These are phyloP conservation scores for Rhynchotus rufescens DNA, from an alignment of 2,797 vertebrate genomes.

Conservation along the genomic window DNA sequence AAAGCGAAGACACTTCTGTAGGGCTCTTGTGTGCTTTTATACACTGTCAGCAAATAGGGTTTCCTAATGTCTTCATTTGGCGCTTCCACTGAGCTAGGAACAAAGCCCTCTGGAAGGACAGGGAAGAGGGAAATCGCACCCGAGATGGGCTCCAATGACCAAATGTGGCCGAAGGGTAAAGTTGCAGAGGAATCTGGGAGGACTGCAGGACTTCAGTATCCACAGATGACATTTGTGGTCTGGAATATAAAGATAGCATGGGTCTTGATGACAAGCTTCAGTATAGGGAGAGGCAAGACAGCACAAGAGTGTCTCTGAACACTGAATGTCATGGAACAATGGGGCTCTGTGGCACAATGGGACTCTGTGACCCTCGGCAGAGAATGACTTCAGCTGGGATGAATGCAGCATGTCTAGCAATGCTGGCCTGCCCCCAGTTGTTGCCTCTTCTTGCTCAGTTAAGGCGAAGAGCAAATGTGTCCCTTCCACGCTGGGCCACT, in stretches of 20 bases:
- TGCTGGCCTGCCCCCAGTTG: not conserved
- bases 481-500: not conserved
- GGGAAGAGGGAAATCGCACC: not conserved
- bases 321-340: conserved; percentile 19
- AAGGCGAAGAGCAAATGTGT: not conserved
- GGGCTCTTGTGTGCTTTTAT: not conserved
- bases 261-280: not conserved
- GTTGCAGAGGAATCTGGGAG: not conserved
- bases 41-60: not conserved
- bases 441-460: not conserved
- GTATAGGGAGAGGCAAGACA: not conserved
- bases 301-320: not conserved
- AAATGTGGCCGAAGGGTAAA: fast-evolving
- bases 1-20: not conserved
- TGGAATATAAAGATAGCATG: not conserved
- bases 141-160: not conserved
- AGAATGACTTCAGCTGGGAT: conserved; percentile 1
- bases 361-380: not conserved
- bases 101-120: not conserved
- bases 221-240: not conserved
- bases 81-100: not conserved
- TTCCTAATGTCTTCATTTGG: not conserved
- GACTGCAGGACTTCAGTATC: not conserved
- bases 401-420: not conserved
- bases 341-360: conserved; percentile 5